Evolutionary conservation across 2,113 vertebrate genomes (phyloP).

Genomic region (Ceuthmochares aereus): DNA sequence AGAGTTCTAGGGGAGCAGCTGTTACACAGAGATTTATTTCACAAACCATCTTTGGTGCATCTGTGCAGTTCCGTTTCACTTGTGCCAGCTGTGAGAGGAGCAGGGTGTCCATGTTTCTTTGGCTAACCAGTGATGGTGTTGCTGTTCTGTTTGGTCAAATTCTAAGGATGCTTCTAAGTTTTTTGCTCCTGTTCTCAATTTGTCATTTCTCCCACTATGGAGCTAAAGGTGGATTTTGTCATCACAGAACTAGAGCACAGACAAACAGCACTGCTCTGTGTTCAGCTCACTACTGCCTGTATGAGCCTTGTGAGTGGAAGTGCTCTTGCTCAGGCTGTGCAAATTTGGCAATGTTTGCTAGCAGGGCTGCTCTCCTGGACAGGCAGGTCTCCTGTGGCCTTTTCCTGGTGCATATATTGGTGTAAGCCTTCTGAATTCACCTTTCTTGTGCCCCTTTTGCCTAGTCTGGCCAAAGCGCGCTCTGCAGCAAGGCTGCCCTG

Average conservation of each 20-base stretch:
- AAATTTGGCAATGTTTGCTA: neutral
- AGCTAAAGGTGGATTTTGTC: neutral
- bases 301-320: neutral
- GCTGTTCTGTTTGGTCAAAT: neutral
- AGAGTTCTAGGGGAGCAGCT: neutral
- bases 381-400: neutral
- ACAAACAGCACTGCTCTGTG: neutral
- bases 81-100: neutral
- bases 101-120: neutral
- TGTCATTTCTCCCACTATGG: neutral
- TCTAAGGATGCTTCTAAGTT: neutral
- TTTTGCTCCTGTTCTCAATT: neutral
- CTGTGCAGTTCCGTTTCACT: neutral
- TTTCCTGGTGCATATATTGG: neutral
- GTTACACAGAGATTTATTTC: neutral
- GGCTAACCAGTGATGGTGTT: neutral
- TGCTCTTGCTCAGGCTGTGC: neutral
- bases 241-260: neutral
- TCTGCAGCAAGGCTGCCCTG: neutral
- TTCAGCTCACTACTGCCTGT: neutral
- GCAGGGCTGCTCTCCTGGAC: neutral
- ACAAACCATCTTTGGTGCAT: neutral
- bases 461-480: too few species aligned
- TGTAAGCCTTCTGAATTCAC: neutral
- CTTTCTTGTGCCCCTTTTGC: neutral